phyloP scores from a whole-genome alignment of 64 coral and sea anemone genomes.

The Stichodactyla mertensii region DNA sequence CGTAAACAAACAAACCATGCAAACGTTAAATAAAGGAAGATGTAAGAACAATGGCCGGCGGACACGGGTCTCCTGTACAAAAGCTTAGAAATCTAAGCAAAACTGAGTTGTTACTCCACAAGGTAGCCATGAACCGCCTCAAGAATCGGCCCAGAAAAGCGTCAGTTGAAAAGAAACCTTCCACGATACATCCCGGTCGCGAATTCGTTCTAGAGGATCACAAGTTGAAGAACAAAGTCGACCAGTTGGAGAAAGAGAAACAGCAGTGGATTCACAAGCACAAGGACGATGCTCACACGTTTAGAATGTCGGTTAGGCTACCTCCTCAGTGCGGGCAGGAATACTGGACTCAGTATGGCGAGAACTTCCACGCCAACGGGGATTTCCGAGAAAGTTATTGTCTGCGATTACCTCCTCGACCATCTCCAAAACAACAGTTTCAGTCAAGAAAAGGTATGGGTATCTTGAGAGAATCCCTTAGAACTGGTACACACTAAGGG shows the following conservation, averaged over 20 bases:
- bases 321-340: slow-evolving; percentile 39
- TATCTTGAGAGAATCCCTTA: too few relatives aligned
- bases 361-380: slow-evolving; percentile 80
- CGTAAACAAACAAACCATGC: neutral
- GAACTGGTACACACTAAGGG: too few relatives aligned
- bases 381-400: slow-evolving; percentile 11
- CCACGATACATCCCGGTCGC: slow-evolving; percentile 6
- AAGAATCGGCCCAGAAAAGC: neutral
- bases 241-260: slow-evolving; percentile 60
- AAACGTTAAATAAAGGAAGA: neutral
- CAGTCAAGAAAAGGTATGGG: neutral
- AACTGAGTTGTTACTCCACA: slow-evolving; percentile 26
- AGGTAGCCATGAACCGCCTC: slow-evolving; percentile 26
- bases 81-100: slow-evolving; percentile 9
- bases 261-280: slow-evolving; percentile 55
- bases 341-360: slow-evolving; percentile 75
- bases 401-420: neutral
- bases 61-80: neutral
- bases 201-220: slow-evolving; percentile 60
- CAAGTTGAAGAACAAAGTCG: slow-evolving; percentile 54
- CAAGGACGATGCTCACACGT: slow-evolving; percentile 69
- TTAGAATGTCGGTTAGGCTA: slow-evolving; percentile 71
- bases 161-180: neutral
- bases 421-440: neutral
- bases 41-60: neutral